Percentiles rank a stretch among this genome's conserved stretches.
phyloP scores from a whole-genome alignment of 64 coral and sea anemone genomes.

The Actinia tenebrosa region DNA sequence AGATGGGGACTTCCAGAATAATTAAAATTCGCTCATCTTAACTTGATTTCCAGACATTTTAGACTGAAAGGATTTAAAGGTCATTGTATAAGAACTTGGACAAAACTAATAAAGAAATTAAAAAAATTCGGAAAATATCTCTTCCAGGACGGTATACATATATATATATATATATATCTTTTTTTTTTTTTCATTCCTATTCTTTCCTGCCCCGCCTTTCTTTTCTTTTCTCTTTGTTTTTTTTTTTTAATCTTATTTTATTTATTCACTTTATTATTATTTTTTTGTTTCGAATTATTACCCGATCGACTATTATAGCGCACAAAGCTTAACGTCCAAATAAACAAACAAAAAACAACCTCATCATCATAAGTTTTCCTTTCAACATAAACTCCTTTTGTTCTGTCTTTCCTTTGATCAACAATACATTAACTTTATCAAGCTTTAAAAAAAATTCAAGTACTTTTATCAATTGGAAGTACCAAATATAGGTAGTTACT shows the following conservation, averaged over 20 bases:
- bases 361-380: background rate
- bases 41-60: no score
- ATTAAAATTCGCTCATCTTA: no score
- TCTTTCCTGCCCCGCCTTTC: no score
- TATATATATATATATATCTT: no score
- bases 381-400: background rate
- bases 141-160: no score
- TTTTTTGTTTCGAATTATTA: background rate
- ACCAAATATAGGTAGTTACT: background rate
- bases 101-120: no score
- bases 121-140: no score
- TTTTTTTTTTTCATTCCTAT: no score
- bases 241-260: background rate
- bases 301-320: background rate
- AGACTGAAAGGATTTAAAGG: no score
- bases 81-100: no score
- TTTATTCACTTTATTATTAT: background rate
- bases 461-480: background rate
- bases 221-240: no score
- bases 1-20: no score
- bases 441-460: background rate
- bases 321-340: background rate
- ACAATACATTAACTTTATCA: slow-evolving; percentile 10
- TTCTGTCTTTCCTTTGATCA: background rate
- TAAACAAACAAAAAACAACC: background rate